phyloP scores from a whole-genome alignment of 2,113 vertebrate species.

The Chunga burmeisteri region DNA sequence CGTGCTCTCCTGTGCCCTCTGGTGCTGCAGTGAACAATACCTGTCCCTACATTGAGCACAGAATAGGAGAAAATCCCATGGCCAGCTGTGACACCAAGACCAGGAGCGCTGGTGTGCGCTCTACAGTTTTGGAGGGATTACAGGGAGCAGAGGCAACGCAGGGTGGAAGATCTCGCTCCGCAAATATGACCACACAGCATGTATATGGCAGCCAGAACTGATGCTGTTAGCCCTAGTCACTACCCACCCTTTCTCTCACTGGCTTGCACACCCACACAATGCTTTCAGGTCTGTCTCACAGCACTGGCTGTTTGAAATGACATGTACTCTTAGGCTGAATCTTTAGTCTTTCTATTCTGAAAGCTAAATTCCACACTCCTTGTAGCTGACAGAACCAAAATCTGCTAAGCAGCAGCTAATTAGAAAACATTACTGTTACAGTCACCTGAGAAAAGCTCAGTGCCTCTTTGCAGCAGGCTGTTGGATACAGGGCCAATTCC shows the following conservation, averaged over 20 bases:
- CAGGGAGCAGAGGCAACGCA: background rate
- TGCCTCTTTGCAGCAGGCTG: background rate
- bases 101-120: background rate
- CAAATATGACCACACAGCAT: rapidly evolving
- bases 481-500: background rate
- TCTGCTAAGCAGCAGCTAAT: background rate
- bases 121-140: background rate
- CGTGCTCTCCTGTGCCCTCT: background rate
- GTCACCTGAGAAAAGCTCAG: background rate
- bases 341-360: background rate
- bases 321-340: background rate
- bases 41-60: background rate
- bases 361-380: background rate
- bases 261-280: background rate
- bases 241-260: rapidly evolving
- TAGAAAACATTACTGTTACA: background rate
- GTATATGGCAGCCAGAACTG: rapidly evolving
- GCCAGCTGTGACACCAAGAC: background rate
- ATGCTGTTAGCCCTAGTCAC: rapidly evolving
- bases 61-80: background rate
- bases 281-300: background rate
- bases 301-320: background rate
- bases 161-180: background rate
- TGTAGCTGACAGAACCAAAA: background rate
- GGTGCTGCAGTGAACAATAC: background rate